Evolutionary conservation across 2,113 vertebrate species (phyloP), one percentile per base, ranked within the genome.

Genomic region (Syrmaticus mikado): DNA sequence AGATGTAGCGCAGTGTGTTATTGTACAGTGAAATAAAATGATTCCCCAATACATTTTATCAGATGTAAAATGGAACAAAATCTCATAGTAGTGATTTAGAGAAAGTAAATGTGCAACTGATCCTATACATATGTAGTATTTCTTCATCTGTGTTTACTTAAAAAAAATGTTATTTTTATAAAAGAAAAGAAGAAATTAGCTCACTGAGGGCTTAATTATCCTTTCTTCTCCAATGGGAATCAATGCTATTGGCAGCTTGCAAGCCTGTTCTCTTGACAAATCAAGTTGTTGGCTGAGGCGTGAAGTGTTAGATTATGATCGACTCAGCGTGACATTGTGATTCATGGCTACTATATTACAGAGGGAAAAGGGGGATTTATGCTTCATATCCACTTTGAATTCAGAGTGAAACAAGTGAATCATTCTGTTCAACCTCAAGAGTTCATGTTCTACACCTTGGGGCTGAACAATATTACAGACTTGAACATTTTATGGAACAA

Each of bases 241-340:
- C 91, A 50, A 97, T 95, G 96, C 83, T 95, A 97, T 97, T 97
- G 97, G 97, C 96, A 97, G 96, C 89, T 97, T 90, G 76, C 87
- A 94, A 92, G 90, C 62, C 94, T 82, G 90, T 95, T 97, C 97
- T 97, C 97, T 83, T 98, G 97, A 98, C 98, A 98, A 98, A 98
- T 98, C 98, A 98, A 98, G 96, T 97, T 97, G 98, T 98, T 98
- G 97, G 97, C 95, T 97, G 97, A 98, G 96, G 96, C 97, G 90
- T 97, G 97, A 98, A 97, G 96, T 97, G 96, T 96, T 96, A 98
- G 93, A 98, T 98, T 98, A 97, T 96, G 97, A 98, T 97, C 91
- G 74, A 97, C 97, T 96, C 94, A 90, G 97, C 43, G 16, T 97
- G 97, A 98, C 70, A 90, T 97, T 97, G 95, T 97, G 97, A 98